Percentiles rank a stretch among this genome's conserved stretches.
These are phyloP conservation scores for Protonibea diacanthus DNA, from an alignment of 2,797 vertebrate species.

Conservation along the genomic window DNA sequence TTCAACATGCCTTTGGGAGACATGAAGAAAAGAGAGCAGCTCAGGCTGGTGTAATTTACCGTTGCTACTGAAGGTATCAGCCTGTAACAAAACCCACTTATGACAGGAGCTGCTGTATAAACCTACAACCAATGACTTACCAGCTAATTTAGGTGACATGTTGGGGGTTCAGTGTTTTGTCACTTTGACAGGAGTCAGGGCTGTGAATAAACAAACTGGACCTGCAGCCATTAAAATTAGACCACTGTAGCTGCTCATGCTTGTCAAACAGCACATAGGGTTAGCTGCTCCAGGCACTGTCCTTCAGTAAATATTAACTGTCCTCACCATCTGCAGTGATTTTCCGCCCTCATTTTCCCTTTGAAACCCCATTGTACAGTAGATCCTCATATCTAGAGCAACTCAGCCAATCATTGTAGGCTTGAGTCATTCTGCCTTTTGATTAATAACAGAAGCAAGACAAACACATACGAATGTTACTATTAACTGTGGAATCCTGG, in stretches of 20 bases:
- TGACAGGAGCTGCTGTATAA: slow-evolving; percentile 35
- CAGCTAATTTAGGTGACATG: slow-evolving; percentile 50
- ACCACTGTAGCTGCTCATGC: slow-evolving; percentile 35
- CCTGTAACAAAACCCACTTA: slow-evolving; percentile 17
- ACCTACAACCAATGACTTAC: slow-evolving; percentile 26
- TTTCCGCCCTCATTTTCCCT: slow-evolving; percentile 3
- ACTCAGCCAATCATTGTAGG: slow-evolving; percentile 1
- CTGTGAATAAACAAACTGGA: slow-evolving; percentile 52
- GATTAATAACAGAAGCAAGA: slow-evolving; percentile 27
- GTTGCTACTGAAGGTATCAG: slow-evolving; percentile 8
- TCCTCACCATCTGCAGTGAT: slow-evolving; percentile 30
- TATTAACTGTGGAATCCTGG: neutral
- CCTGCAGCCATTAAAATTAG: slow-evolving; percentile 43
- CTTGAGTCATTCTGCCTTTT: slow-evolving; percentile 9
- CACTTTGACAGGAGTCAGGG: slow-evolving; percentile 52
- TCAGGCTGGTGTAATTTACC: slow-evolving; percentile 17
- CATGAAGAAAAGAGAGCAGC: neutral
- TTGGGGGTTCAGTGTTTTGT: slow-evolving; percentile 36
- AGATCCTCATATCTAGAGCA: neutral
- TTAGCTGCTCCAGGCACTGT: slow-evolving; percentile 24
- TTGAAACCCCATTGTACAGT: neutral
- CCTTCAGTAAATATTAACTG: slow-evolving; percentile 57
- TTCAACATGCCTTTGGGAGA: neutral
- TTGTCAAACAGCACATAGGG: slow-evolving; percentile 37
- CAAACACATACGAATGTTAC: slow-evolving; percentile 3